Evolutionary conservation across 2,113 vertebrate species (phyloP).

Genomic region (Limnothrissa miodon): DNA sequence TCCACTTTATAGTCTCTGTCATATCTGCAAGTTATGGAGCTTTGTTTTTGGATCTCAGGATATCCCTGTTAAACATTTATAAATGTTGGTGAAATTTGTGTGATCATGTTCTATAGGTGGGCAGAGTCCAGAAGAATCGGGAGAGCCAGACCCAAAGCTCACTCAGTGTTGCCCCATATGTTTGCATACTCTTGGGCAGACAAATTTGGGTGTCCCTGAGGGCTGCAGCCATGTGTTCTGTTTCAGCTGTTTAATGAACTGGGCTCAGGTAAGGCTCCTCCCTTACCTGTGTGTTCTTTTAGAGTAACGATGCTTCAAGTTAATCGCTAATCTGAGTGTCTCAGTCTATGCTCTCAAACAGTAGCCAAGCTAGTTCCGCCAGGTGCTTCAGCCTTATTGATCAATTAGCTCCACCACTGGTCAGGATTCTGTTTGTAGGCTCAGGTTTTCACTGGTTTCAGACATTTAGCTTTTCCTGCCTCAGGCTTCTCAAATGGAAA

Average conservation of each 20-base stretch:
- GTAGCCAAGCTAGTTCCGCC: too few relatives aligned
- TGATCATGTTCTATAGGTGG: constrained; percentile 61
- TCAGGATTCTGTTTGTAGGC: too few relatives aligned
- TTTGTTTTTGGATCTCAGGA: not conserved
- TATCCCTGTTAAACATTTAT: constrained; percentile 1
- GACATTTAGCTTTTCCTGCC: too few relatives aligned
- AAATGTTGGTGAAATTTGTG: constrained; percentile 5
- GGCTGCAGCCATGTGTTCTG: constrained; percentile 92
- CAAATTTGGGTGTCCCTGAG: constrained; percentile 86
- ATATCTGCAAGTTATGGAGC: not conserved
- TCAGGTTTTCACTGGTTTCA: too few relatives aligned
- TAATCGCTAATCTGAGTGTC: too few relatives aligned
- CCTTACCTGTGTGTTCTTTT: not conserved
- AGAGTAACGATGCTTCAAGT: not conserved
- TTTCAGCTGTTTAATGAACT: constrained; percentile 88
- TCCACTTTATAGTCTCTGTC: not conserved
- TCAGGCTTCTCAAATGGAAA: too few relatives aligned
- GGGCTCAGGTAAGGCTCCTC: constrained; percentile 85
- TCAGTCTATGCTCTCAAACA: too few relatives aligned
- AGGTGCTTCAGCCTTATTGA: too few relatives aligned
- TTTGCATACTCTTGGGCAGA: constrained; percentile 76
- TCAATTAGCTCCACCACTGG: too few relatives aligned
- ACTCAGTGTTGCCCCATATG: constrained; percentile 89
- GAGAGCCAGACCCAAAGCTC: constrained; percentile 65
- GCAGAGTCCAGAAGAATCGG: constrained; percentile 67